Evolutionary conservation across 2,888 invertebrate genomes (phyloP), one percentile per base, ranked within the genome.

Genomic region (Schrankia costaestrigalis): DNA sequence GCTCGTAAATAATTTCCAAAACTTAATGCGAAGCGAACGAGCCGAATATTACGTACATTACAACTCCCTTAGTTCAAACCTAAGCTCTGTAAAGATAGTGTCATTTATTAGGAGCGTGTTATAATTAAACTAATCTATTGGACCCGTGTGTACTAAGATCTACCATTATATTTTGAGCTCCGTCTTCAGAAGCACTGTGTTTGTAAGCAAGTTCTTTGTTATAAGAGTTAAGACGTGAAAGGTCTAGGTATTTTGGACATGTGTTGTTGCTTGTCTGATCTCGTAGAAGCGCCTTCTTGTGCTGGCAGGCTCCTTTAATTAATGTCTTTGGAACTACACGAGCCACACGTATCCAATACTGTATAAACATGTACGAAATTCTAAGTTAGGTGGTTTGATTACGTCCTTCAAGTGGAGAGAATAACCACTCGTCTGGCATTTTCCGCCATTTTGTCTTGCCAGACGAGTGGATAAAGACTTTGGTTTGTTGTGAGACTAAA

Each of bases 251-350:
- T 53, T 58, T 50, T 78, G 75, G 77, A 62, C 63, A 55, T 57
- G 62, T 68, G 71, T 35, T 51, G 56, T 52, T 62, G 66, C 70
- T 62, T 71, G 71, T 72, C 76, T 78, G 71, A 75, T 78, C 73
- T 73, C 61, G 59, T 63, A 65, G 61, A 62, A 58, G 71, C 78
- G 76, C 84, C 84, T 80, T 79, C 79, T 84, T 83, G 84, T 60
- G 71, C 60, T 82, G 84, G 79, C 85, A 80, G 78, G 58, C 66
- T 71, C 72, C 76, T 76, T 80, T 85, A 84, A 85, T 84, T 84
- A 85, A 82, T 80, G 81, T 80, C 79, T 71, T 67, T 53, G 69
- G 60, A 73, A 75, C 76, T 71, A 71, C 56, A 70, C 55, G 54
- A 65, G 62, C 56, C 58, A 56, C 73, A 71, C 66, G 69, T 73